Evolutionary conservation across 2,888 invertebrate genomes (phyloP), one percentile per base, ranked within the genome.

Genomic region (Ormyrus pomaceus): DNA sequence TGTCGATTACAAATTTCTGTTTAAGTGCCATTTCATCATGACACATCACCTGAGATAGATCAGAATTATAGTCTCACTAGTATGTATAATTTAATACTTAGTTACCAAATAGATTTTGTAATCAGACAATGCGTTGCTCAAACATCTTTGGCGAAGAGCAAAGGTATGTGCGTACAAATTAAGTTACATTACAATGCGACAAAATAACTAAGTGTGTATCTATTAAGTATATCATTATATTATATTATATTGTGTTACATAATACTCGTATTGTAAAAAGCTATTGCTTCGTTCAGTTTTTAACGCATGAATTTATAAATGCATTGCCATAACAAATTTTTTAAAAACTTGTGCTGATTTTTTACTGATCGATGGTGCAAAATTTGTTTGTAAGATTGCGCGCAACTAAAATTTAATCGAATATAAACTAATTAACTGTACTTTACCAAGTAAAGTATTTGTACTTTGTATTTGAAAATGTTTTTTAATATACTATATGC

Each of bases 11-110:
- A 48, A 46, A 51, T 56, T 58, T 46, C 62, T 62, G 13, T 50
- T 50, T 62, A 64, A 69, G 74, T 79, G 70, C 64, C 74, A 79
- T 73, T 70, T 13, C 56, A 19, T 74, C 70, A 70, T 70, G 70
- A 79, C 58, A 19, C 11, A 53, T 65, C 51, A 65, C 34, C 48
- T 59, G 46, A 34, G 34, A 34, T 34, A 34, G 3, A 59, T 66
- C 9, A 53, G 51, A 68, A 56, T 61, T 11, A 50, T 10, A 6
- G 8, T 69, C 34, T 9, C 5, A 65, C 6, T 64, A n/a, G 10
- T n/a, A 59, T 62, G 53, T 62, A 64, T 48, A 71, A 34, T 56
- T 74, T n/a, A 69, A 59, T 62, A 59, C 62, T 58, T 48, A 65
- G 48, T 56, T 74, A 64, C 69, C 61, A 69, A 58, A 55, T 72